Evolutionary conservation across 2,888 invertebrate genomes (phyloP).

Genomic region (Mechanitis mazaeus): DNA sequence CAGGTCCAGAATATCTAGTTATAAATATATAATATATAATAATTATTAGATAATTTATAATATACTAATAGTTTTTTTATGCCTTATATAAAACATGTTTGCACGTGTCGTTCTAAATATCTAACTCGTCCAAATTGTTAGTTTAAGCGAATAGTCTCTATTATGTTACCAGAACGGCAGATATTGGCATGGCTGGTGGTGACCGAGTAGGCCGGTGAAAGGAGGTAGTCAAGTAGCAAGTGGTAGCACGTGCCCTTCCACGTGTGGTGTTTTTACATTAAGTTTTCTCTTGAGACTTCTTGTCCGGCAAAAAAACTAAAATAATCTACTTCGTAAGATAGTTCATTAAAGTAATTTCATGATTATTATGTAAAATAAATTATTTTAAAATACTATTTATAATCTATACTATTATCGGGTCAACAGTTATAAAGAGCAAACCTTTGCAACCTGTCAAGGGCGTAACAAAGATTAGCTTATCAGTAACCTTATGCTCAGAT

Average conservation of each 20-base stretch:
- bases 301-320: too few species aligned
- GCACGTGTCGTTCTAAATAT: constrained; percentile 14
- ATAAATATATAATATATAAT: too few species aligned
- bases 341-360: too few species aligned
- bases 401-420: neutral
- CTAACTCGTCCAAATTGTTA: constrained; percentile 7
- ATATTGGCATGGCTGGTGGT: constrained; percentile 5
- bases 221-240: constrained; percentile 14
- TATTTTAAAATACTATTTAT: neutral
- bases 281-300: too few species aligned
- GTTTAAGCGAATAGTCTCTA: constrained; percentile 4
- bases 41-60: too few species aligned
- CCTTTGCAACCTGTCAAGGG: constrained; percentile 1
- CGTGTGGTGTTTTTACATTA: neutral
- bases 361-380: too few species aligned
- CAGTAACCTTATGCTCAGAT: neutral
- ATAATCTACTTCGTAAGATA: too few species aligned
- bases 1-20: too few species aligned
- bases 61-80: too few species aligned
- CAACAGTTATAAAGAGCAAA: neutral
- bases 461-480: constrained; percentile 1
- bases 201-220: constrained; percentile 26
- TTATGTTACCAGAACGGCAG: neutral
- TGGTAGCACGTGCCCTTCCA: constrained; percentile 9
- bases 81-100: neutral